Evolutionary conservation across 1,140 invertebrate genomes (phyloP), one percentile per base, ranked within the genome.

Genomic region (Drosophila micromelanica): DNA sequence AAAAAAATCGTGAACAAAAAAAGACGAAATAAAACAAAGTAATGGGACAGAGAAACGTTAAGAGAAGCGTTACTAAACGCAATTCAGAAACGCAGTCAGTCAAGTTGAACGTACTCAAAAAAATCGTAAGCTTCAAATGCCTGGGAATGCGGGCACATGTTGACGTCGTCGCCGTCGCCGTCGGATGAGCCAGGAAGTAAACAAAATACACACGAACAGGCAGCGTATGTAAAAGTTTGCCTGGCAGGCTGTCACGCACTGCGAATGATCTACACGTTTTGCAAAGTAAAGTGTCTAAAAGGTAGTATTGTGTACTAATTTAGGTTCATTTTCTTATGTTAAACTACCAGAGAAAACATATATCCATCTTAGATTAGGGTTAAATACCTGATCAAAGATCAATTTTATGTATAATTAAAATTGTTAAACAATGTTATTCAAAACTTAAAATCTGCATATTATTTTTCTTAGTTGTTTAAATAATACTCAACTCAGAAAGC

Each of bases 41-140:
- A 35, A 35, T 35, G 32, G 32, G 7, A 0, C 32, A 35, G 3
- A 37, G 12, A 59, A 54, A 52, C n/a, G 37, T 20, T 12, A 30
- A 62, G 52, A 70, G 57, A 52, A 68, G 70, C 70, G 59, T 62
- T 80, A 68, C 71, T 69, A 65, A 85, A 80, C 80, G 73, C 80
- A 85, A 69, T 57, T 79, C 73, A 70, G 71, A 64, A 81, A 86
- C 82, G 82, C 78, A 81, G 64, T 59, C 82, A 81, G 75, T 76
- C 82, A 86, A 86, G 82, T 87, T 87, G 82, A 87, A 86, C 82
- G 82, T 86, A 86, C 81, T 86, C 74, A 60, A 80, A 68, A 68
- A 78, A 70, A 61, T 51, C 61, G 61, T 73, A 73, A 80, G 63
- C 73, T 64, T 77, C 67, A 70, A 86, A 76, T 76, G 68, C 63